Conservation (phyloP, 2,888 invertebrate genomes). For the Matsumyia berberina region DNA sequence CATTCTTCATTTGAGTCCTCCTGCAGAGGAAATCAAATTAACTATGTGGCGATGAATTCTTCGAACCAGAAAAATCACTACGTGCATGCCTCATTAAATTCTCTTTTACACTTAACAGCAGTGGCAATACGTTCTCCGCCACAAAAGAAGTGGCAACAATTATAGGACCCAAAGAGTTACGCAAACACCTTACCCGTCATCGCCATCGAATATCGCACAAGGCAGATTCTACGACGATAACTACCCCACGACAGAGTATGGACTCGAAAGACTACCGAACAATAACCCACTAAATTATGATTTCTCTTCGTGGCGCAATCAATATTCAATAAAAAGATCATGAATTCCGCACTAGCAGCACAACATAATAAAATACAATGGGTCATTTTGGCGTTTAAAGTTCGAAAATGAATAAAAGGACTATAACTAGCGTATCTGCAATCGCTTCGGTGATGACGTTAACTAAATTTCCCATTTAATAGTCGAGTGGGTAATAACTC, state of each 20-base stretch:
- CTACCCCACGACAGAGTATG: not conserved
- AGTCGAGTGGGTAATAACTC: constrained; percentile 48
- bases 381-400: constrained; percentile 14
- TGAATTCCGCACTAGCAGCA: constrained; percentile 15
- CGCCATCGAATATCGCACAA: not conserved
- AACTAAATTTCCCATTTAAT: constrained; percentile 28
- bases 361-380: constrained; percentile 18
- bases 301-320: constrained; percentile 36
- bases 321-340: constrained; percentile 54
- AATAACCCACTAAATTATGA: constrained; percentile 39
- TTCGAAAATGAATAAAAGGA: not conserved
- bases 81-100: constrained; percentile 3
- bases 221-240: not conserved
- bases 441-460: constrained; percentile 9
- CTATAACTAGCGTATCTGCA: too few species aligned
- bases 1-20: too few species aligned
- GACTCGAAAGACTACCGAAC: not conserved
- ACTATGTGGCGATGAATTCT: not conserved
- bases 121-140: not conserved
- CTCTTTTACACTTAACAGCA: not conserved
- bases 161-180: not conserved
- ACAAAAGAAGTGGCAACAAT: not conserved
- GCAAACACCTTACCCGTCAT: not conserved
- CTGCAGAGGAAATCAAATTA: not conserved
- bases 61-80: not conserved